Base-by-base conservation (phyloP, 2,888 invertebrate genomes). In the Caenorhabditis sp. region DNA sequence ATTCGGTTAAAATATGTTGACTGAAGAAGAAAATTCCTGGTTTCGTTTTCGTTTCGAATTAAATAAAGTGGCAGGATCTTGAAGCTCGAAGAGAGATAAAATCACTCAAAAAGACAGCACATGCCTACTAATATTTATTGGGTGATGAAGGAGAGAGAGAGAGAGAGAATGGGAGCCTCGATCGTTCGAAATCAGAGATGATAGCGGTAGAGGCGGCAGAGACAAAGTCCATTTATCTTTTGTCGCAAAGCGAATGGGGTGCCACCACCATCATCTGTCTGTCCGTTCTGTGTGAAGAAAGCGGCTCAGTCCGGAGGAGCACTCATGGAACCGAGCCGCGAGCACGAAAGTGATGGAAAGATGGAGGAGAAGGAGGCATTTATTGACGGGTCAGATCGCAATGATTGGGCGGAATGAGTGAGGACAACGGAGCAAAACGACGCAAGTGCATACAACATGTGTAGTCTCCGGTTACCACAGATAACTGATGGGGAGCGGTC, bases 171-270 rank as follows among this genome's bases (percentile, higher is more conserved):
- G 68, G 35, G 13, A n/a, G n/a, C n/a, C n/a, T n/a, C n/a, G n/a
- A 27, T 65, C 48, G 65, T 56, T 66, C 56, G 66, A 66, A 56
- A 66, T 66, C 66, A 66, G 66, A 66, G 66, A 56, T 66, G 56
- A 48, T 53, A 56, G 35, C 4, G 8, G 22, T 35, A 66, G 66
- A 56, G 17, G 41, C 15, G 24, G 39, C 22, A 41, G 35, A 58
- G 52, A 59, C 68, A 59, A 68, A 68, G 68, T 56, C 68, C 68
- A 68, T 68, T 68, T 68, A 68, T 68, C 68, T 68, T 56, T 68
- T 68, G 68, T 68, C 68, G 68, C 68, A 68, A 52, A 32, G 27
- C 55, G 65, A 65, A 65, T 65, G 65, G 65, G 65, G 65, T 65
- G 65, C 65, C 65, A 62, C 50, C 62, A 62, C 13, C 20, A 46